Evolutionary conservation across 2,113 vertebrate species (phyloP).

Genomic region (Myotis brandtii): DNA sequence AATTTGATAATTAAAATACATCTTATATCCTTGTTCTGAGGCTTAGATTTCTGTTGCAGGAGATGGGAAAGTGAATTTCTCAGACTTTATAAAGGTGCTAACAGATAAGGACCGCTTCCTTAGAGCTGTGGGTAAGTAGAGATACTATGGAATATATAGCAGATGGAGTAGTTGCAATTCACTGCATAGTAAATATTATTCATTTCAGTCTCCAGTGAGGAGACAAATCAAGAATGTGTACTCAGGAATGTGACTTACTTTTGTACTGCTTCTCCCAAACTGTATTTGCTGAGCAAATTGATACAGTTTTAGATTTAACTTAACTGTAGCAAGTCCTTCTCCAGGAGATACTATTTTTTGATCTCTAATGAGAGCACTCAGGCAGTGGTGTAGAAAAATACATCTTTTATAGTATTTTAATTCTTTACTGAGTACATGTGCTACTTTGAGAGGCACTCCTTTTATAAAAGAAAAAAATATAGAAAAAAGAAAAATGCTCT

Average conservation of each 20-base stretch:
- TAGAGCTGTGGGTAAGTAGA: conserved; percentile 77
- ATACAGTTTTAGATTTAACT: conserved; percentile 26
- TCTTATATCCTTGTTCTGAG: conserved; percentile 55
- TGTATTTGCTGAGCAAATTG: conserved; percentile 13
- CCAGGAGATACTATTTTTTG: background rate
- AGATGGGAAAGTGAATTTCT: conserved; percentile 81
- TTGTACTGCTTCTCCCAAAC: conserved; percentile 30
- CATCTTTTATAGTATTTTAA: background rate
- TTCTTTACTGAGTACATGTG: background rate
- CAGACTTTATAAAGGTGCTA: conserved; percentile 76
- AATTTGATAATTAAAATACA: background rate
- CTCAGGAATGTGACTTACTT: background rate
- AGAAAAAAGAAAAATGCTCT: background rate
- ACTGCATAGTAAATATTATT: background rate
- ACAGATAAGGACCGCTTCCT: conserved; percentile 78
- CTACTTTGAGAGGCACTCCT: conserved; percentile 12
- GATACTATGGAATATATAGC: background rate
- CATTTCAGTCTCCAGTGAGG: background rate
- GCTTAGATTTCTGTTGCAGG: conserved; percentile 74
- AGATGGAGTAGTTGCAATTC: background rate
- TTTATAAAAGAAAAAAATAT: background rate
- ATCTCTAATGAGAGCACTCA: background rate
- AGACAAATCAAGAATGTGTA: background rate
- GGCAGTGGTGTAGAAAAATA: background rate
- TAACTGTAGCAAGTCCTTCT: background rate